Evolutionary conservation across 2,888 invertebrate genomes (phyloP), one percentile per base, ranked within the genome.

Genomic region (Cryptocephalus moraei): DNA sequence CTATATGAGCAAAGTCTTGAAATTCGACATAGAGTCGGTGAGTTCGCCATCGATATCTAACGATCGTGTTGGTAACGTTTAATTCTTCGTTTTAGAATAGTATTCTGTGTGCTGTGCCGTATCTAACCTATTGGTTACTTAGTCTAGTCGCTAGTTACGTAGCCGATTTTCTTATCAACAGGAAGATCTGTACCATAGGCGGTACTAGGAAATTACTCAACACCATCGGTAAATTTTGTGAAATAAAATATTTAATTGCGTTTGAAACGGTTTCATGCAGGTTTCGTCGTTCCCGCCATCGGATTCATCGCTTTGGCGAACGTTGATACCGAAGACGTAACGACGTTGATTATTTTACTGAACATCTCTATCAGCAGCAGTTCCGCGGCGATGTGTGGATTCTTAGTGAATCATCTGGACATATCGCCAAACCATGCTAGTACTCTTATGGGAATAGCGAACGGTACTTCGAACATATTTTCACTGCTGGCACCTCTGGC

Each of bases 341-440:
- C 70, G 0, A 58, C 80, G n/a, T 84, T 86, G 0, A 80, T 86
- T 2, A 68, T 71, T 0, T 69, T 88, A 32, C 70, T 90, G 1
- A 79, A 84, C 0, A 58, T 84, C 34, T 83, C 89, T 0, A 84
- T 89, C 1, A 83, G 86, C 0, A 75, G 86, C 3, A 88, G 88
- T 57, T 81, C 86, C 0, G 82, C 82, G 1, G 79, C 82, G 44
- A 87, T 82, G 56, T 80, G 84, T 45, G 89, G 89, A 4, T 86
- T 82, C 63, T 78, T 81, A 75, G 76, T 81, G 14, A 90, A 89
- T 56, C 90, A 90, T 62, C 85, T 91, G 53, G 91, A 91, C 70
- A 72, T 91, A 44, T 84, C 90, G 4, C 89, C 90, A 1, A 87
- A 86, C 65, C 86, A 84, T 66, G 85, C 90, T 4, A 90, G 90